phyloP scores from a whole-genome alignment of 1,140 invertebrate species.

The Adoxophyes honmai region DNA sequence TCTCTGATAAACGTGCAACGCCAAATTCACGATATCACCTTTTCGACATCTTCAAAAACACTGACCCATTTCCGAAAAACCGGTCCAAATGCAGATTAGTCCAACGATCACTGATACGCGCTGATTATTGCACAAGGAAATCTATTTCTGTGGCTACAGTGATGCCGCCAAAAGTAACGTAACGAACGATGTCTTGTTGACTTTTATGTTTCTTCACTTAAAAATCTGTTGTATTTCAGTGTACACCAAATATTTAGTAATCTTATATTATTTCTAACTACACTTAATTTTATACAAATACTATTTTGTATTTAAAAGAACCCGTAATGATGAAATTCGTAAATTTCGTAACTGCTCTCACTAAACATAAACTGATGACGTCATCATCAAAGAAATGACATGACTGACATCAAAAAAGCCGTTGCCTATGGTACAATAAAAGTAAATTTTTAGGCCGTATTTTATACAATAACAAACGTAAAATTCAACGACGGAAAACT shows the following conservation, averaged over 20 bases:
- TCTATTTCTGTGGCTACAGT: constrained; percentile 70
- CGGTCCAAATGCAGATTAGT: constrained; percentile 44
- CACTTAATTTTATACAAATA: constrained; percentile 18
- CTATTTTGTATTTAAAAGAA: constrained; percentile 28
- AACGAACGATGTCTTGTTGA: constrained; percentile 42
- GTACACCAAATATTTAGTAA: background rate
- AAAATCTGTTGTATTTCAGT: constrained; percentile 4
- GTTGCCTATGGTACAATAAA: no score
- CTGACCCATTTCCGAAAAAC: constrained; percentile 32
- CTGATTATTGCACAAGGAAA: constrained; percentile 71
- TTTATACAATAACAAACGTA: no score
- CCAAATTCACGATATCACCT: constrained; percentile 30
- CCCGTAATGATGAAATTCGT: constrained; percentile 33
- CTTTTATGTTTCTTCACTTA: constrained; percentile 20
- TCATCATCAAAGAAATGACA: constrained; percentile 56
- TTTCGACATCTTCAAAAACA: constrained; percentile 31
- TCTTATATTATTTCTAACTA: background rate
- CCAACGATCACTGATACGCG: constrained; percentile 40
- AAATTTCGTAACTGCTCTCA: constrained; percentile 56
- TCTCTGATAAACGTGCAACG: constrained; percentile 29
- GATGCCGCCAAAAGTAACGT: constrained; percentile 69
- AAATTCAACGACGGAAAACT: no score
- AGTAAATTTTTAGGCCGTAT: no score
- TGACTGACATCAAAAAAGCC: no score
- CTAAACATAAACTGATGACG: constrained; percentile 74